phyloP scores from a whole-genome alignment of 2,797 vertebrate species.

The Acrossocheilus wenchowensis region DNA sequence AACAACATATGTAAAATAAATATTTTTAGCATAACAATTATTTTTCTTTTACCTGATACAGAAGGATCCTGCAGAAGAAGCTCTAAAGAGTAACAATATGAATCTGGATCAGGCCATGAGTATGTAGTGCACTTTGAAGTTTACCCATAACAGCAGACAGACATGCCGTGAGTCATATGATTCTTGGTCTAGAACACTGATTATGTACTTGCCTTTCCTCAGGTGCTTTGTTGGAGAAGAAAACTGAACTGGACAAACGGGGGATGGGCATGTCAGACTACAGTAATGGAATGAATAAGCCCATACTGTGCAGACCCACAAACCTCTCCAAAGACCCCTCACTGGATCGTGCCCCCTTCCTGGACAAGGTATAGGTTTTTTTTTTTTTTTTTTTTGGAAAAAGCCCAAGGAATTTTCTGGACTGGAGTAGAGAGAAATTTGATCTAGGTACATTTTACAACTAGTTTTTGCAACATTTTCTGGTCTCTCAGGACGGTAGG shows the following conservation, averaged over 20 bases:
- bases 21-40: neutral
- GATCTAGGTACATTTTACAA: neutral
- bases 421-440: neutral
- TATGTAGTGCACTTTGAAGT: constrained; percentile 74
- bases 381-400: neutral
- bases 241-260: constrained; percentile 97
- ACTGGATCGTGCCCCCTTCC: constrained; percentile 89
- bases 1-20: neutral
- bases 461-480: neutral
- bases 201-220: constrained; percentile 28
- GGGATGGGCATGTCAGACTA: constrained; percentile 94
- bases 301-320: constrained; percentile 90
- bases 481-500: constrained; percentile 87
- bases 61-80: constrained; percentile 99
- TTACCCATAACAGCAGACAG: neutral
- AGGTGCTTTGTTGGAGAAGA: constrained; percentile 99
- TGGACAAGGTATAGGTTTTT: constrained; percentile 89
- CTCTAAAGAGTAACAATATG: constrained; percentile 98
- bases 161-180: constrained; percentile 9
- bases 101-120: constrained; percentile 99
- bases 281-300: constrained; percentile 93
- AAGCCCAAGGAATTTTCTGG: neutral
- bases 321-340: constrained; percentile 97
- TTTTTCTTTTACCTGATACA: constrained; percentile 66
- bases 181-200: neutral